Percentiles rank a stretch among this genome's conserved stretches.
phyloP scores from a whole-genome alignment of 2,797 vertebrate genomes.

The Siniperca undulata region DNA sequence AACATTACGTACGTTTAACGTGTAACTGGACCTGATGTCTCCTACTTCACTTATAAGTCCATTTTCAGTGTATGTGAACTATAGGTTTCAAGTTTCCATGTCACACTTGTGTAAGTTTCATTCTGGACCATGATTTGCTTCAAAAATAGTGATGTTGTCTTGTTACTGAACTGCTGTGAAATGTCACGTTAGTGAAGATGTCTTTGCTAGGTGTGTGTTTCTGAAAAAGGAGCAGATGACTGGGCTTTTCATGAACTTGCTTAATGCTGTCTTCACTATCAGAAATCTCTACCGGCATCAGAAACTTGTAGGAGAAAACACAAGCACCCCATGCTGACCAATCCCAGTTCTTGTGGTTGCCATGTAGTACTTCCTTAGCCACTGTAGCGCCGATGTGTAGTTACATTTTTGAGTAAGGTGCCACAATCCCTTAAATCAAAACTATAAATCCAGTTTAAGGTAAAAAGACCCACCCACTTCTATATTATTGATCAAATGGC shows the following conservation, averaged over 20 bases:
- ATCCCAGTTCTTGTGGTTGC: neutral
- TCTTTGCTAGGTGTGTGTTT: neutral
- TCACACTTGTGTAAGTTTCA: no score
- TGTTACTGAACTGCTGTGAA: neutral
- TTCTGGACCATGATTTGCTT: neutral
- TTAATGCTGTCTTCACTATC: neutral
- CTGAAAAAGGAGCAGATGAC: slow-evolving; percentile 1
- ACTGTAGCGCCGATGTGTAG: neutral
- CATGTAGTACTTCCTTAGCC: neutral
- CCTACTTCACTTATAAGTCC: no score
- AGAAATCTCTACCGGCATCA: neutral
- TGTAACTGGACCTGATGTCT: no score
- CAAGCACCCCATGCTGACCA: neutral
- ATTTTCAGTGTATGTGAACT: no score
- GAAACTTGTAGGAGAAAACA: neutral
- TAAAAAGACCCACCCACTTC: neutral
- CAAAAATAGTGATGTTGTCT: neutral
- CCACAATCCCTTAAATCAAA: neutral
- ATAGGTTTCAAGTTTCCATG: no score
- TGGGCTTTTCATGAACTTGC: neutral
- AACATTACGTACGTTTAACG: no score
- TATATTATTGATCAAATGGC: neutral
- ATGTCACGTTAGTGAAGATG: neutral
- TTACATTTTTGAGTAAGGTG: neutral
- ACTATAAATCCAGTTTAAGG: neutral